Base-by-base conservation (phyloP, 2,888 invertebrate genomes). In the Epiblema foenella region DNA sequence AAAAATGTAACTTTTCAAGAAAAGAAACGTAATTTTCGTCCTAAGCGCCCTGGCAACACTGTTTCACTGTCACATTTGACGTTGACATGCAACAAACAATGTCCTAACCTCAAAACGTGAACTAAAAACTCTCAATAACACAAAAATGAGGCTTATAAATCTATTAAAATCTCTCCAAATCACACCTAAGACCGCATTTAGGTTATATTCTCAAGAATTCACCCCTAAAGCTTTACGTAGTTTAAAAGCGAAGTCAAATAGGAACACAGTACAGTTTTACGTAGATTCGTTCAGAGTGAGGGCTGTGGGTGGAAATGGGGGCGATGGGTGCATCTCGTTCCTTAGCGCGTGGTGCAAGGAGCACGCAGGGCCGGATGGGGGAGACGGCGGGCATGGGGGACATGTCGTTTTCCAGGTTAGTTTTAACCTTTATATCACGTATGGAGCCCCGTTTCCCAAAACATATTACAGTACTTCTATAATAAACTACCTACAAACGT, bases 351-450 rank as follows among this genome's bases (percentile, higher is more conserved):
- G 96, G 95, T 94, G 95, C 67, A 98, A 98, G 81, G 98, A 98
- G 75, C 95, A 94, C 70, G 99, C 98, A 0, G 99, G 99, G 0
- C 99, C 99, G 0, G 98, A 98, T 87, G 99, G 99, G 0, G 99
- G 99, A 0, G 98, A 99, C 87, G 99, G 99, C 0, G 99, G 99
- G 0, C 95, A 97, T 83, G 99, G 99, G 0, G 99, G 98, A 0
- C 99, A 99, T 90, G 96, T 99, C 1, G 95, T 99, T 68, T 97
- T 99, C 74, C 89, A 90, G 81, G 91, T 91, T 59, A 74, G 69
- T 67, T 11, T n/a, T n/a, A n/a, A n/a, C n/a, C n/a, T n/a, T n/a
- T n/a, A 24, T 24, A 3, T 24, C 4, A 24, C 24, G 24, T 24
- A 24, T 4, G 24, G 24, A 24, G 24, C 24, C 4, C 24, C 1